These are phyloP conservation scores for Psittacus erithacus DNA, from an alignment of 2,113 vertebrate genomes.

Conservation along the genomic window DNA sequence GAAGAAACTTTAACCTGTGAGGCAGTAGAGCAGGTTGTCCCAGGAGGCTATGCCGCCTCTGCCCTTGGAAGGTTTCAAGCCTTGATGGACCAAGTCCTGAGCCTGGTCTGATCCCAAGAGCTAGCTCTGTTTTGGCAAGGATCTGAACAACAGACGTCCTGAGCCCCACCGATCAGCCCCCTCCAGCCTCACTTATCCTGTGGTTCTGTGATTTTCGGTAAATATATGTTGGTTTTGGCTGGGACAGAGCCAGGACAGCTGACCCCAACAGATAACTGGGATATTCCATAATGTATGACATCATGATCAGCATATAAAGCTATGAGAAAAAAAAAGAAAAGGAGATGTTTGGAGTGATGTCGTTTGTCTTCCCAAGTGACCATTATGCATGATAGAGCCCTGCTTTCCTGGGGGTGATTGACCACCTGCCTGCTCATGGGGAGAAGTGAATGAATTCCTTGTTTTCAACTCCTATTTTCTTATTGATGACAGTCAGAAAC, in stretches of 20 bases:
- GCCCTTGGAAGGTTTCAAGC: not conserved
- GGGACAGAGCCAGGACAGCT: too few species aligned
- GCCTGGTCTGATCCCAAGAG: not conserved
- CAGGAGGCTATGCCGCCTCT: not conserved
- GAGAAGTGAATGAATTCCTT: not conserved
- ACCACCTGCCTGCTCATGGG: not conserved
- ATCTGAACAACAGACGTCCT: not conserved
- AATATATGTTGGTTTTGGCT: not conserved
- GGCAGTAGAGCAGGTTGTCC: not conserved
- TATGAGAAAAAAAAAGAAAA: too few species aligned
- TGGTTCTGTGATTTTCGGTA: not conserved
- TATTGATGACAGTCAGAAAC: not conserved
- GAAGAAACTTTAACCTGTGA: not conserved
- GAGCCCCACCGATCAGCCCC: not conserved
- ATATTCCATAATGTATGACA: too few species aligned
- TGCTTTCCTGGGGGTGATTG: not conserved
- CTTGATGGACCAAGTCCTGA: not conserved
- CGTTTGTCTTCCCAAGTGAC: not conserved
- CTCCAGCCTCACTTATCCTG: not conserved
- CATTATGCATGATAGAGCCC: not conserved
- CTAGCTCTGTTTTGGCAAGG: not conserved
- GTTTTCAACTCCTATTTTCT: not conserved
- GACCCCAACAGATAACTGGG: too few species aligned
- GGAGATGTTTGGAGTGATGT: not conserved
- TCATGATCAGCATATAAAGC: too few species aligned